These are phyloP conservation scores for Sorex maritimensis DNA, from an alignment of 2,797 vertebrate genomes.

Conservation along the genomic window DNA sequence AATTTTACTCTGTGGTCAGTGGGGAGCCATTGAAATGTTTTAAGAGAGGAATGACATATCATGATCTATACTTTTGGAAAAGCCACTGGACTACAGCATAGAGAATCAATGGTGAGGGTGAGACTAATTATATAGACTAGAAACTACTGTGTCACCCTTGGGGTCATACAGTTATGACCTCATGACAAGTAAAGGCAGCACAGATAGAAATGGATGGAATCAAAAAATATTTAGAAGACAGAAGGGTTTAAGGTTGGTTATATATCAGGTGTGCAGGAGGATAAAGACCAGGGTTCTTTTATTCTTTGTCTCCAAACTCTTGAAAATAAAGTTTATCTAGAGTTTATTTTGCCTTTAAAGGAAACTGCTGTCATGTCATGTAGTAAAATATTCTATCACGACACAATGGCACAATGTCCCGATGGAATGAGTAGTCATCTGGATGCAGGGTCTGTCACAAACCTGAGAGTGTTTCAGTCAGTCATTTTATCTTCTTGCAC, in stretches of 20 bases:
- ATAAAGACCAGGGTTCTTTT: not conserved
- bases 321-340: conserved; percentile 45
- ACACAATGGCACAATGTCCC: not conserved
- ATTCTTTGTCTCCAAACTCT: not conserved
- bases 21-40: conserved; percentile 13
- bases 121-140: not conserved
- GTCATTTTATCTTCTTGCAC: not conserved
- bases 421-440: not conserved
- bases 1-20: not conserved
- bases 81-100: not conserved
- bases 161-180: not conserved
- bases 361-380: not conserved
- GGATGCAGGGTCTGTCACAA: not conserved
- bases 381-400: not conserved
- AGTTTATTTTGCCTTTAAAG: conserved; percentile 24
- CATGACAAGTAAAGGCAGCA: not conserved
- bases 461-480: not conserved
- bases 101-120: not conserved
- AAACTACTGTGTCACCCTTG: not conserved
- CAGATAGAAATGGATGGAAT: not conserved
- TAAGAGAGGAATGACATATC: not conserved
- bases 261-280: not conserved
- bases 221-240: conserved; percentile 9
- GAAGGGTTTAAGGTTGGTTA: not conserved
- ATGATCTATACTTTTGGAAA: not conserved